A percentile compares a stretch with the other conserved stretches of the same genome.
These are phyloP conservation scores for Serinus canaria DNA, from an alignment of 2,113 vertebrate genomes.

Conservation along the genomic window DNA sequence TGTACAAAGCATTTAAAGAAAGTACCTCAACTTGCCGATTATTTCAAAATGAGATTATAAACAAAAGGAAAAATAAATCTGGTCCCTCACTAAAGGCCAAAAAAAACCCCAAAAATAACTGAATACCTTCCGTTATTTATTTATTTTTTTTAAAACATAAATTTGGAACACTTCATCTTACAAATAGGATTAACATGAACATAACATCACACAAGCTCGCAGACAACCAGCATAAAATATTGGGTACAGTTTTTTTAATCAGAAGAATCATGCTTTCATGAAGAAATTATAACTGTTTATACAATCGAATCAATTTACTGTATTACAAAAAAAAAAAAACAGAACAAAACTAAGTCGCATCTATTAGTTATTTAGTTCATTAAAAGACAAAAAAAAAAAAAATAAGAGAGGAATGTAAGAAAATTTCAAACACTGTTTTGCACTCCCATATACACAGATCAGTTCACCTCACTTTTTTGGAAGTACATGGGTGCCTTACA, in stretches of 20 bases:
- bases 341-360: constrained; percentile 76
- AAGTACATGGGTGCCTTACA: constrained; percentile 75
- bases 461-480: constrained; percentile 77
- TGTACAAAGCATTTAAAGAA: constrained; percentile 99
- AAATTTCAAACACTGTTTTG: constrained; percentile 90
- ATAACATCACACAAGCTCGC: constrained; percentile 97
- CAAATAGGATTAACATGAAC: constrained; percentile 97
- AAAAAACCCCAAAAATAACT: constrained; percentile 74
- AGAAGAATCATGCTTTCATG: constrained; percentile 99
- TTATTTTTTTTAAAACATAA: constrained; percentile 81
- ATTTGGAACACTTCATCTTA: constrained; percentile 93
- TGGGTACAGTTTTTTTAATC: constrained; percentile 91
- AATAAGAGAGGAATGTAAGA: constrained; percentile 87
- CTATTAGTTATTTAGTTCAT: constrained; percentile 92
- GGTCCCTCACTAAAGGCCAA: constrained; percentile 87
- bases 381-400: constrained; percentile 94
- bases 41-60: constrained; percentile 98
- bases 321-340: constrained; percentile 83
- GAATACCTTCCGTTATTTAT: constrained; percentile 90
- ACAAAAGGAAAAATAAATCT: constrained; percentile 88
- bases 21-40: constrained; percentile 99
- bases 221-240: constrained; percentile 97
- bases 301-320: constrained; percentile 92
- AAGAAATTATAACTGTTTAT: constrained; percentile 94
- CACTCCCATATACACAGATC: constrained; percentile 87